Evolutionary conservation across 2,888 invertebrate species (phyloP).

Genomic region (Sipunculus nudus): DNA sequence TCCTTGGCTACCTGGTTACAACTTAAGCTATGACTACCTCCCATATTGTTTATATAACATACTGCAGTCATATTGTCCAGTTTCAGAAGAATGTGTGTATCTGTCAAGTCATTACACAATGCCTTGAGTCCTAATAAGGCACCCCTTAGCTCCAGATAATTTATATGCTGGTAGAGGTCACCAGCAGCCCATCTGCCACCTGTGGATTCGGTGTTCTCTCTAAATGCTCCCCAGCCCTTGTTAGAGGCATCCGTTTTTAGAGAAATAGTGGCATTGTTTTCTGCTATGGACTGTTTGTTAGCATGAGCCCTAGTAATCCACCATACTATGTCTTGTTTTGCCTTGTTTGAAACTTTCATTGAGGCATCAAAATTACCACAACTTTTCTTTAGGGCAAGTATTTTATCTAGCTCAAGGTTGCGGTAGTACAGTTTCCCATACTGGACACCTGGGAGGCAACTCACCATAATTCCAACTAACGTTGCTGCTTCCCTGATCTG

Average conservation of each 20-base stretch:
- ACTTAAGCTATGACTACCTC: not conserved
- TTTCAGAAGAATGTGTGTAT: not conserved
- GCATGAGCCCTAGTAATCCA: not conserved
- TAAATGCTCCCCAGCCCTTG: constrained; percentile 6
- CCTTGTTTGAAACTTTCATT: not conserved
- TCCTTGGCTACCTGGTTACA: constrained; percentile 5
- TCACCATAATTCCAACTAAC: constrained; percentile 3
- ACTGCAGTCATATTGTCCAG: constrained; percentile 18
- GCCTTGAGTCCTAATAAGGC: constrained; percentile 1
- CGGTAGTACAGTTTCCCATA: constrained; percentile 5
- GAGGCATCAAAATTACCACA: not conserved
- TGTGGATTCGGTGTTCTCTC: not conserved
- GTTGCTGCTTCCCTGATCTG: constrained; percentile 10
- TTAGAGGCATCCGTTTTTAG: constrained; percentile 5
- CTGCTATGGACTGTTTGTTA: not conserved
- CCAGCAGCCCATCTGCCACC: not conserved
- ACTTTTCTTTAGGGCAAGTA: not conserved
- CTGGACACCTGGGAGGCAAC: not conserved
- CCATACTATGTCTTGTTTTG: not conserved
- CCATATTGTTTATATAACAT: constrained; percentile 11
- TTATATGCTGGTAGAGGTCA: not conserved
- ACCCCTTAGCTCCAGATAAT: constrained; percentile 16
- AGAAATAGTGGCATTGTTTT: not conserved
- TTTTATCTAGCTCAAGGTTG: constrained; percentile 2
- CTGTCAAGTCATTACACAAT: not conserved